Base-by-base conservation (phyloP, 2,888 invertebrate species). In the Eurytoma adleriae region DNA sequence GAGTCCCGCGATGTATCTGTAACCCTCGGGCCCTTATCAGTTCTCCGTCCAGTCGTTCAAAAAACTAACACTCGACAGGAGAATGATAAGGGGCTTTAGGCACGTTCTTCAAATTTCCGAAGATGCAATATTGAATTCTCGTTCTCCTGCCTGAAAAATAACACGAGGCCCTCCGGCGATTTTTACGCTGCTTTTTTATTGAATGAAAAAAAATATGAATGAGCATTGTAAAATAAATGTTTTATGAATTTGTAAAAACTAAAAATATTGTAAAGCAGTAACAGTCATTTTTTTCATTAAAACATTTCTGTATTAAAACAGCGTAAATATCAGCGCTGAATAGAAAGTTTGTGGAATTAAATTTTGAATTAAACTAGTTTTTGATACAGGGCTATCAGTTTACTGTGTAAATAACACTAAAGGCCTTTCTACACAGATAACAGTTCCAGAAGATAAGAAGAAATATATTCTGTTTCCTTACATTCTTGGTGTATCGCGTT, bases 21-120 rank as follows among this genome's bases (percentile, higher is more conserved):
- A 91, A 92, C 92, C 93, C 94, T 94, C 95, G 94, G 94, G 96
- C 97, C 97, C 97, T 97, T 97, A 97, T 97, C 97, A 97, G 96
- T 97, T 97, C 97, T 97, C 97, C 97, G 97, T 97, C 97, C 97
- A 97, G 97, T 97, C 91, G 95, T 94, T 91, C 92, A 90, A 92
- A 92, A 89, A 84, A 83, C 85, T 85, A 92, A 94, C 94, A 97
- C 95, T 95, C 96, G 97, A 95, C 95, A 94, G 93, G 95, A 95
- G 96, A 97, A 96, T 97, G 97, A 97, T 95, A 97, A 97, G 97
- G 97, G 96, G 85, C 88, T 89, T 88, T 88, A 87, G 89, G 90
- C 90, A 88, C 90, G 87, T 82, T 79, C 84, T 82, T 84, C 79
- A 66, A 56, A 61, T 73, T 62, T 76, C 56, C 59, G 52, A 16